phyloP scores from a whole-genome alignment of 2,888 invertebrate species.

The Cephalotes varians region DNA sequence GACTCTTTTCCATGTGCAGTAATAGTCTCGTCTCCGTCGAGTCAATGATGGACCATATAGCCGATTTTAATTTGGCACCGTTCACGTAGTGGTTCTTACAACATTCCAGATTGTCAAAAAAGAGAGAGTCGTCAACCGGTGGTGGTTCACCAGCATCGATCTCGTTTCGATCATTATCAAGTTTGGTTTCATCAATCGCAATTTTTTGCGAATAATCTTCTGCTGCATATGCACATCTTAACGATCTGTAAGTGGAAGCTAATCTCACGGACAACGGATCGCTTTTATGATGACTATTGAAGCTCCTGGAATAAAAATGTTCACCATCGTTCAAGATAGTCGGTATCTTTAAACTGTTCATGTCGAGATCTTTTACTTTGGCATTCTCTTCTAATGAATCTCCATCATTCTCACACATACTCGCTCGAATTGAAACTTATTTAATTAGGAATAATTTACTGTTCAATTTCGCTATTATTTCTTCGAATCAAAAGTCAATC shows the following conservation, averaged over 20 bases:
- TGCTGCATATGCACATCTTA: conserved; percentile 64
- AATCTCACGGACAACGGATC: conserved; percentile 75
- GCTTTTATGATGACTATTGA: conserved; percentile 73
- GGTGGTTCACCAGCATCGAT: conserved; percentile 83
- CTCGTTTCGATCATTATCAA: conserved; percentile 73
- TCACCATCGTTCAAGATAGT: conserved; percentile 12
- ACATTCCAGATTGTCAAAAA: conserved; percentile 82
- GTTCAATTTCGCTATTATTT: not conserved
- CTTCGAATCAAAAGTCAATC: not conserved
- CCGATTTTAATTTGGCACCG: conserved; percentile 77
- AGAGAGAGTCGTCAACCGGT: conserved; percentile 83
- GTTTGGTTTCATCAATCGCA: conserved; percentile 45
- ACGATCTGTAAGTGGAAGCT: conserved; percentile 78
- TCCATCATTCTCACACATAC: conserved; percentile 27
- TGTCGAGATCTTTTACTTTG: not conserved
- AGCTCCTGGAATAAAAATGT: conserved; percentile 78
- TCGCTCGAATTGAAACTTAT: conserved; percentile 14
- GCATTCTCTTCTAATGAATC: conserved; percentile 34
- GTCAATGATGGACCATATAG: conserved; percentile 81
- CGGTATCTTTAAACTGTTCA: not conserved
- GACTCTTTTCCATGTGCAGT: conserved; percentile 79
- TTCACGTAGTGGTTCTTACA: conserved; percentile 73
- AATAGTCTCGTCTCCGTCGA: conserved; percentile 80
- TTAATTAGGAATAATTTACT: not conserved
- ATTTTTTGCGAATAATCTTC: conserved; percentile 71